phyloP scores from a whole-genome alignment of 2,888 invertebrate genomes.

The Epirrhoe tristata region DNA sequence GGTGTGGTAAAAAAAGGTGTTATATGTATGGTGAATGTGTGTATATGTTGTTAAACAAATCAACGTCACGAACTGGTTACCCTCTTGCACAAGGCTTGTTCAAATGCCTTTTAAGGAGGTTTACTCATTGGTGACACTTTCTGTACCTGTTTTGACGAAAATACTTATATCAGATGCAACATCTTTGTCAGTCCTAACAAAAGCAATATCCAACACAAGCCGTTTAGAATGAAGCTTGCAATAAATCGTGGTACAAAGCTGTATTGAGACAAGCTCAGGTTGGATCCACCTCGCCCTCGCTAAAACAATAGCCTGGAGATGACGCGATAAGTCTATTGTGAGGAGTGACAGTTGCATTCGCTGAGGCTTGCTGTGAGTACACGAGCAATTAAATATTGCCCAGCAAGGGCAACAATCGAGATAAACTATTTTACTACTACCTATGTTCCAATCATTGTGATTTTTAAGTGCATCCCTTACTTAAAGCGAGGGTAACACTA shows the following conservation, averaged over 20 bases:
- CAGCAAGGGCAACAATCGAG: too few relatives aligned
- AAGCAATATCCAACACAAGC: not conserved
- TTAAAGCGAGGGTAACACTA: too few relatives aligned
- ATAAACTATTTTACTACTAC: too few relatives aligned
- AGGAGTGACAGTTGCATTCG: slow-evolving; percentile 23
- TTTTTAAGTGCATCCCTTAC: too few relatives aligned
- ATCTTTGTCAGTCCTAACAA: not conserved
- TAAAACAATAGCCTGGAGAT: slow-evolving; percentile 32
- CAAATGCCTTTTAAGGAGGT: too few relatives aligned
- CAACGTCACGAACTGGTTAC: too few relatives aligned
- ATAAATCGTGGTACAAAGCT: slow-evolving; percentile 25
- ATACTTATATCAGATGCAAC: not conserved
- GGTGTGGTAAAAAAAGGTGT: too few relatives aligned
- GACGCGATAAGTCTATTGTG: slow-evolving; percentile 32
- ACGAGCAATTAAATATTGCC: not conserved
- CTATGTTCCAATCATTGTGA: too few relatives aligned
- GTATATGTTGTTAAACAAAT: too few relatives aligned
- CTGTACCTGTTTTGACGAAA: not conserved
- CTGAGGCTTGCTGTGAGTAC: slow-evolving; percentile 6
- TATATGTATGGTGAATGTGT: too few relatives aligned
- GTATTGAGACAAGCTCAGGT: slow-evolving; percentile 23
- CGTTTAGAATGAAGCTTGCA: slow-evolving; percentile 4
- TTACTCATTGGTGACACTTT: too few relatives aligned
- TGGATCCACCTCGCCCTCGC: slow-evolving; percentile 10
- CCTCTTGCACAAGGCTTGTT: too few relatives aligned